Base-by-base conservation (phyloP, 2,113 vertebrate species). In the Sula dactylatra region DNA sequence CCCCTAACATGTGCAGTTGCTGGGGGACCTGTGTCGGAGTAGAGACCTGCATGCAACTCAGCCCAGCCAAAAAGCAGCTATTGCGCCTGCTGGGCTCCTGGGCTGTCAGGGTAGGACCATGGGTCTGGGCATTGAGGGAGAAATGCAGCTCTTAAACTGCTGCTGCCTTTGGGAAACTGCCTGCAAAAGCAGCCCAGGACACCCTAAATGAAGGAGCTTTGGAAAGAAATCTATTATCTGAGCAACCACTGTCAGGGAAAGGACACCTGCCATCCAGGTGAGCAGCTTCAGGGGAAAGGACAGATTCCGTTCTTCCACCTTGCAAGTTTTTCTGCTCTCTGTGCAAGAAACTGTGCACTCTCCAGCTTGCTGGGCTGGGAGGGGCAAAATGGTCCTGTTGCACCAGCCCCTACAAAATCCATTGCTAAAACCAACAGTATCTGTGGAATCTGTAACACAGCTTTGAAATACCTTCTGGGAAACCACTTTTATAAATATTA, bases 1-100 rank as follows among this genome's bases (percentile, higher is more conserved):
- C 29, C 25, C 16, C 47, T 5, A 5, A 13, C 19, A 8, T 0
- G 1, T 11, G 2, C 11, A 1, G 47, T 18, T 47, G 31, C 47
- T 49, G 59, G 16, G 31, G 31, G 40, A 42, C 31, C 31, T 9
- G 25, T 7, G 13, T 31, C 2, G 2, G 54, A 16, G 26, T 8
- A 19, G 36, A n/a, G 20, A 38, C 26, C 52, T 40, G 29, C 3
- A 0, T 3, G 22, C 5, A 31, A 4, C 25, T 11, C 13, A 1
- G 79, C 31, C 21, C n/a, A 25, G n/a, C 29, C 45, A 15, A 36
- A 56, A 70, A 34, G 59, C 3, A 1, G n/a, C 10, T 7, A 0
- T 24, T 55, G 13, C 15, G 32, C 50, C 13, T 0, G 6, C 27
- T 3, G 11, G 18, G 15, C 45, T 52, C 5, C 26, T 4, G 19